Conservation (phyloP, 2,888 invertebrate genomes). For the Pachliopta kotzebuea region DNA sequence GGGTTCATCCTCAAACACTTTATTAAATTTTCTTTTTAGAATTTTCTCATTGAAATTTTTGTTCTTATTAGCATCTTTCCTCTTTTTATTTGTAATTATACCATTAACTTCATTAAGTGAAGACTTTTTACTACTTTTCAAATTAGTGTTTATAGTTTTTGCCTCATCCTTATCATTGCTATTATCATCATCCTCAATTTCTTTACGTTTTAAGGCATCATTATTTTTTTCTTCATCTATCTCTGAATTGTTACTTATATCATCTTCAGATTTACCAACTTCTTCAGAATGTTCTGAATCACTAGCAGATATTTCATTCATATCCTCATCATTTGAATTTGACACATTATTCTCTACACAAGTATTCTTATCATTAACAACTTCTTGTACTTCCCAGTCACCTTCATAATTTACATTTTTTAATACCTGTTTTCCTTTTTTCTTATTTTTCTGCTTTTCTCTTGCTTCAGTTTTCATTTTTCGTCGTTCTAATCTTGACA, state of each 20-base stretch:
- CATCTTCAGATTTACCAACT: conserved; percentile 19
- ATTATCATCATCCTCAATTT: conserved; percentile 16
- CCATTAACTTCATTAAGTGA: background rate
- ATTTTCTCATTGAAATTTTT: conserved; percentile 66
- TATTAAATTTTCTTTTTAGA: conserved; percentile 56
- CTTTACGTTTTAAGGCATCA: conserved; percentile 27
- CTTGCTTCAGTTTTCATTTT: conserved; percentile 66
- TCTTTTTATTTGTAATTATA: conserved; percentile 42
- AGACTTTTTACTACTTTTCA: too few species aligned
- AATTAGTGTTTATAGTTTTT: background rate
- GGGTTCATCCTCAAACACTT: conserved; percentile 42
- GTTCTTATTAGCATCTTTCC: conserved; percentile 57
- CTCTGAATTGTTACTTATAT: conserved; percentile 26
- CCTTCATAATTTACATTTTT: conserved; percentile 52
- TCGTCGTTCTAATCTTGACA: conserved; percentile 66
- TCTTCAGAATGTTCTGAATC: conserved; percentile 25
- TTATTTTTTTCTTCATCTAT: conserved; percentile 29
- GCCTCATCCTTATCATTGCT: background rate
- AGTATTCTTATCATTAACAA: conserved; percentile 27
- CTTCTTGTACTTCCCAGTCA: conserved; percentile 55
- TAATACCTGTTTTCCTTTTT: conserved; percentile 40
- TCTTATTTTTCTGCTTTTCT: conserved; percentile 56
- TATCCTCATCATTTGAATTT: conserved; percentile 24
- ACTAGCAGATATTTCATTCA: conserved; percentile 26
- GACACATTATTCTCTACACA: conserved; percentile 17